Evolutionary conservation across 2,113 vertebrate genomes (phyloP).

Genomic region (Neodon shergylaensis): DNA sequence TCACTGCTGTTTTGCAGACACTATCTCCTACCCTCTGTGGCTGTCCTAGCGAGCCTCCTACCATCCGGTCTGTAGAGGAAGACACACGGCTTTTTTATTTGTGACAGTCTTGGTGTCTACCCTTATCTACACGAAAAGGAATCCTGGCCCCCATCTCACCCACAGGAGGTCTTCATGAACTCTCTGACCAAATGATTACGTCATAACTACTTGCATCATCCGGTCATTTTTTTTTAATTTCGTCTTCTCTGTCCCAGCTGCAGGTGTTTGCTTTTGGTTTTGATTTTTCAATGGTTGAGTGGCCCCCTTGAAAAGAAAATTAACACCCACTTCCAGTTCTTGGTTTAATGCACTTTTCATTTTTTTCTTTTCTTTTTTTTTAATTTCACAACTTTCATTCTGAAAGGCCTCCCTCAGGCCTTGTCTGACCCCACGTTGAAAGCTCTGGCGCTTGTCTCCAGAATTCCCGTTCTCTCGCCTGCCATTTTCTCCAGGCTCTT

Average conservation of each 20-base stretch:
- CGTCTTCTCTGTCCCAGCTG: neutral
- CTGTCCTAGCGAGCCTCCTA: neutral
- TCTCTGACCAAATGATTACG: neutral
- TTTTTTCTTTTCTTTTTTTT: neutral
- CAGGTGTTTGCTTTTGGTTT: neutral
- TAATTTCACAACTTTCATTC: neutral
- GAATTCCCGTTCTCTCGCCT: conserved; percentile 61
- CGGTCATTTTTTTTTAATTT: neutral
- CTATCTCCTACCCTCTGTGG: neutral
- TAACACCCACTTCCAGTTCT: neutral
- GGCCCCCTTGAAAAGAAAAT: neutral
- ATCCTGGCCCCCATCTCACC: neutral
- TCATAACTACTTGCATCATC: neutral
- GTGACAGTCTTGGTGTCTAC: neutral
- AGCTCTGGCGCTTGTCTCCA: conserved; percentile 40
- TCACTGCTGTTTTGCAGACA: neutral
- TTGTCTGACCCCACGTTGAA: conserved; percentile 59
- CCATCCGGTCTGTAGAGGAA: neutral
- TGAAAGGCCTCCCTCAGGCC: conserved; percentile 22
- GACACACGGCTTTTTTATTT: neutral
- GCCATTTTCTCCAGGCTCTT: conserved; percentile 77
- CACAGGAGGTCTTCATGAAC: conserved; percentile 15
- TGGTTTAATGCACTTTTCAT: neutral
- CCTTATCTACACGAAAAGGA: neutral
- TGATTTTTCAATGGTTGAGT: neutral